A percentile compares a stretch with the other conserved stretches of the same genome.
These are phyloP conservation scores for Cryptus viduatorius DNA, from an alignment of 2,888 invertebrate species.

Conservation along the genomic window DNA sequence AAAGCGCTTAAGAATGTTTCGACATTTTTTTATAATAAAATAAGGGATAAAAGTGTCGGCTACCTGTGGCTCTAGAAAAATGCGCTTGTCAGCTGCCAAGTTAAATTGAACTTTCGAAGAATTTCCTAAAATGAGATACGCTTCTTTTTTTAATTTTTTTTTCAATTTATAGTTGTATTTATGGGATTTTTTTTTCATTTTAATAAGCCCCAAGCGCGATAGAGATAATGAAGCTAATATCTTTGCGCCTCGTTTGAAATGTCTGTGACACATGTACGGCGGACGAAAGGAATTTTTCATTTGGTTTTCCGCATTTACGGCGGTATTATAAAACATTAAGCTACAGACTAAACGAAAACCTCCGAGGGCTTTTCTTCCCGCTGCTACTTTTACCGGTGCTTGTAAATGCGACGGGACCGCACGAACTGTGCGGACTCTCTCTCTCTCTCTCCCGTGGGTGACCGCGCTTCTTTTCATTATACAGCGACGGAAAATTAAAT, in stretches of 20 bases:
- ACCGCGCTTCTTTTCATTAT: conserved; percentile 59
- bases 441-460: conserved; percentile 22
- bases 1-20: conserved; percentile 21
- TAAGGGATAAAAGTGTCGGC: conserved; percentile 24
- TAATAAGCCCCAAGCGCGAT: neutral
- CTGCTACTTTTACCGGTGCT: conserved; percentile 1
- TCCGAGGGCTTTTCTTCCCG: conserved; percentile 37
- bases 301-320: conserved; percentile 26
- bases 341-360: conserved; percentile 40
- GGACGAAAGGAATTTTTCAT: conserved; percentile 41
- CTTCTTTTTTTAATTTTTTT: neutral
- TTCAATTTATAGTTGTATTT: neutral
- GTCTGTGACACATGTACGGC: neutral
- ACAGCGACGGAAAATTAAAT: conserved; percentile 61
- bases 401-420: conserved; percentile 34
- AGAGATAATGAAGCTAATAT: conserved; percentile 8
- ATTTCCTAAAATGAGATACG: neutral
- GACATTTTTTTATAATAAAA: conserved; percentile 30
- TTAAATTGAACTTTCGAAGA: neutral
- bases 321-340: conserved; percentile 33
- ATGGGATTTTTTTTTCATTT: neutral
- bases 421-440: conserved; percentile 36
- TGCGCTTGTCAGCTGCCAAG: neutral
- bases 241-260: neutral
- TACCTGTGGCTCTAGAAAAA: conserved; percentile 49